These are phyloP conservation scores for Abrostola triplasia DNA, from an alignment of 2,888 invertebrate species.

Conservation along the genomic window DNA sequence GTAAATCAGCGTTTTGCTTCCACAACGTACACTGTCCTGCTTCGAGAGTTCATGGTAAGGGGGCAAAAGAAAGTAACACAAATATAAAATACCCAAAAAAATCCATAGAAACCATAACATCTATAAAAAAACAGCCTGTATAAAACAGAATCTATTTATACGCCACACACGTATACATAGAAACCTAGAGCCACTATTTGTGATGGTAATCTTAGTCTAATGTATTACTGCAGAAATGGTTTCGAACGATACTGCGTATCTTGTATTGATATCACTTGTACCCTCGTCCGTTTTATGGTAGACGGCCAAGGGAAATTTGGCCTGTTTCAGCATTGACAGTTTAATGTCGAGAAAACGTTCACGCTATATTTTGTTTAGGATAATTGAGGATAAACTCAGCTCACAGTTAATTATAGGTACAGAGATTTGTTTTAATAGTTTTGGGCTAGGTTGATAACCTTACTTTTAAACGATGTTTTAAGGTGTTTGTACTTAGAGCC, in stretches of 20 bases:
- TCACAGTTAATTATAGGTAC: too few relatives aligned
- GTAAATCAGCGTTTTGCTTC: too few relatives aligned
- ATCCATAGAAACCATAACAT: too few relatives aligned
- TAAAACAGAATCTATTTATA: slow-evolving; percentile 20
- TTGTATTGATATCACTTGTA: slow-evolving; percentile 23
- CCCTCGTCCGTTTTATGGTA: slow-evolving; percentile 8
- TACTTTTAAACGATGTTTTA: too few relatives aligned
- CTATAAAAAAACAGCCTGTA: background rate
- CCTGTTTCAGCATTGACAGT: background rate
- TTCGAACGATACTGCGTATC: slow-evolving; percentile 15
- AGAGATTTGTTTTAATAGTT: too few relatives aligned
- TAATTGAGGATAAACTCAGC: too few relatives aligned
- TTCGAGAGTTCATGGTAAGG: too few relatives aligned
- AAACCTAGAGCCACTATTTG: slow-evolving; percentile 9
- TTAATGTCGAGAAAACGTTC: background rate
- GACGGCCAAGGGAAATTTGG: background rate
- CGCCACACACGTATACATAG: slow-evolving; percentile 35
- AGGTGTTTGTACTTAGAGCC: too few relatives aligned
- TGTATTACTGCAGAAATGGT: slow-evolving; percentile 32
- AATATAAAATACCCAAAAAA: too few relatives aligned
- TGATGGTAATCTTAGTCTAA: slow-evolving; percentile 31
- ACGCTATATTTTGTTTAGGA: background rate
- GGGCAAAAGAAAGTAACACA: too few relatives aligned
- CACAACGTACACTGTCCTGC: too few relatives aligned
- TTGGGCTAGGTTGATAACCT: too few relatives aligned